phyloP scores from a whole-genome alignment of 2,113 vertebrate genomes.

The Crotalus tigris region DNA sequence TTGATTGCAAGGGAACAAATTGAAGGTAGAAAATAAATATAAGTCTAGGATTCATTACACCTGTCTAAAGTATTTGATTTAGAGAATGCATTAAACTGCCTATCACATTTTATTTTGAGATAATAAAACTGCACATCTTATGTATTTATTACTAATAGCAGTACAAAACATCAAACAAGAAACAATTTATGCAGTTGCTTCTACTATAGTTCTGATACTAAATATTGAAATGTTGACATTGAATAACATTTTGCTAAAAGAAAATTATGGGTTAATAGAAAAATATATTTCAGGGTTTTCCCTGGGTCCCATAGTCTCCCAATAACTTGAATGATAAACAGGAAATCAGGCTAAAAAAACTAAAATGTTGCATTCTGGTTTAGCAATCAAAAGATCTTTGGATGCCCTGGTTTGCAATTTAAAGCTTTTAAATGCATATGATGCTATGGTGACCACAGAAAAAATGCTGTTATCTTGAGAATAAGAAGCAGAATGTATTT shows the following conservation, averaged over 20 bases:
- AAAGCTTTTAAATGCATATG: not conserved
- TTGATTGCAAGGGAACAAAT: not conserved
- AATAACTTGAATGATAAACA: not conserved
- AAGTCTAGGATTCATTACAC: not conserved
- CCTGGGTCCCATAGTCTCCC: not conserved
- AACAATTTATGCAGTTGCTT: not conserved
- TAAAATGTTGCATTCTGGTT: not conserved
- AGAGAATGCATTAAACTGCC: not conserved
- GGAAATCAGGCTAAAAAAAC: not conserved
- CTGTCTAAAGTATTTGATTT: not conserved
- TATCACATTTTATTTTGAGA: not conserved
- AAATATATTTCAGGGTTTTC: not conserved
- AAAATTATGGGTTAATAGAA: not conserved
- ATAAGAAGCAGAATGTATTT: not conserved
- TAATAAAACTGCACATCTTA: not conserved
- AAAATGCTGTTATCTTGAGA: not conserved
- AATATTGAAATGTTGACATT: not conserved
- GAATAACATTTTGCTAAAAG: not conserved
- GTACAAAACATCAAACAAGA: not conserved
- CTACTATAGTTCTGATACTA: not conserved
- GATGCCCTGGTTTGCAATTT: not conserved
- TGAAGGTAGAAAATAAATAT: not conserved
- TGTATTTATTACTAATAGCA: not conserved
- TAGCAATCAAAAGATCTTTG: conserved; percentile 6
- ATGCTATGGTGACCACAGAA: not conserved